Percentiles rank a stretch among this genome's conserved stretches.
phyloP scores from a whole-genome alignment of 2,888 invertebrate species.

The Physocephala rufipes region DNA sequence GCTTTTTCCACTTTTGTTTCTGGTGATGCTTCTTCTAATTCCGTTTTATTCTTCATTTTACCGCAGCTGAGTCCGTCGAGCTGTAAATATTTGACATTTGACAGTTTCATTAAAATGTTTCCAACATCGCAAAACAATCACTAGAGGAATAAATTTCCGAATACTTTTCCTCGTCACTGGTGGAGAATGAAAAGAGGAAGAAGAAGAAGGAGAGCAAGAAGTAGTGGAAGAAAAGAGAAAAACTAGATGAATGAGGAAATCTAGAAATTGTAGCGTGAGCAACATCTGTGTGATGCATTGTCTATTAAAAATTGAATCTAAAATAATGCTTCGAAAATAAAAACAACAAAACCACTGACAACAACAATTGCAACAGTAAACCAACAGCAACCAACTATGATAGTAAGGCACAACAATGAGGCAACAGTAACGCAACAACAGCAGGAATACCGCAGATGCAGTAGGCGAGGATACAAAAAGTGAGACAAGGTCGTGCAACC shows the following conservation, averaged over 20 bases:
- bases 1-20: slow-evolving; percentile 9
- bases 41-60: neutral
- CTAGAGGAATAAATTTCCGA: neutral
- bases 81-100: neutral
- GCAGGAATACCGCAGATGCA: too few relatives aligned
- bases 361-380: neutral
- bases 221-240: neutral
- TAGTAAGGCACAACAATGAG: too few relatives aligned
- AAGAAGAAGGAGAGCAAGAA: too few relatives aligned
- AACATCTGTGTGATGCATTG: neutral
- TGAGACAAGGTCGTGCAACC: too few relatives aligned
- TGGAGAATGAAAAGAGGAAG: neutral
- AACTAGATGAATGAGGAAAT: too few relatives aligned
- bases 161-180: too few relatives aligned
- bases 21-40: neutral
- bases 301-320: neutral
- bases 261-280: neutral
- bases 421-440: too few relatives aligned
- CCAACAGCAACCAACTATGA: too few relatives aligned
- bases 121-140: slow-evolving; percentile 4
- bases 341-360: neutral
- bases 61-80: slow-evolving; percentile 6
- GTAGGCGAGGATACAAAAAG: neutral
- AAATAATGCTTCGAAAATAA: neutral
- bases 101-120: slow-evolving; percentile 26